Evolutionary conservation across 2,113 vertebrate species (phyloP).

Genomic region (Notiomystis cincta): DNA sequence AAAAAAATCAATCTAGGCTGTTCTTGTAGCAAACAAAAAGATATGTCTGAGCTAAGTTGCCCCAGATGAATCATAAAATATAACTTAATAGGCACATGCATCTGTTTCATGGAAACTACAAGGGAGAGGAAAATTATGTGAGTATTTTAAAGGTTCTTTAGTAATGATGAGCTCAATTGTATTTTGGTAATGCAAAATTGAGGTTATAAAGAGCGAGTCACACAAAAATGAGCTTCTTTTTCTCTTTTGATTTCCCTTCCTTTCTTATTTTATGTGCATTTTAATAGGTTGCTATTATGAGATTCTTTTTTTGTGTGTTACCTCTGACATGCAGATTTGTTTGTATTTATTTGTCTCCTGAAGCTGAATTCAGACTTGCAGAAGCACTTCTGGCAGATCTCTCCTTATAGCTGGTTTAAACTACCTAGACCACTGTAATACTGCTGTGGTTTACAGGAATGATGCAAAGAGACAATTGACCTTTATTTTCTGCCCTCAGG

Average conservation of each 20-base stretch:
- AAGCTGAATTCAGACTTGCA: not conserved
- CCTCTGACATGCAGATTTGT: not conserved
- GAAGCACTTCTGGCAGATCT: not conserved
- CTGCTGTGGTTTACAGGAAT: not conserved
- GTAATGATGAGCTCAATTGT: not conserved
- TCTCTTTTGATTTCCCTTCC: not conserved
- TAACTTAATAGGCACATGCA: not conserved
- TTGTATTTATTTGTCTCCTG: not conserved
- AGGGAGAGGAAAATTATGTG: not conserved
- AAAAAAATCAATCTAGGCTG: not conserved
- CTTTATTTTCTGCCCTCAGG: slow-evolving; percentile 25
- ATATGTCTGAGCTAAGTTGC: not conserved
- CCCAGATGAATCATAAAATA: slow-evolving; percentile 11
- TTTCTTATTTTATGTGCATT: not conserved
- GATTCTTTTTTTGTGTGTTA: not conserved
- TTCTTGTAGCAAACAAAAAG: not conserved
- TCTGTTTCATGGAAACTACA: slow-evolving; percentile 22
- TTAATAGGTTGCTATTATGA: not conserved
- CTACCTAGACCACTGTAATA: not conserved
- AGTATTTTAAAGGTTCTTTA: not conserved
- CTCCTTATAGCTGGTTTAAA: not conserved
- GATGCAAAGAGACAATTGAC: slow-evolving; percentile 32
- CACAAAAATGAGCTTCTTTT: not conserved
- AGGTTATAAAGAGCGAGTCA: not conserved
- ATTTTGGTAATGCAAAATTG: not conserved